These are phyloP conservation scores for Drosophila borborema DNA, from an alignment of 2,888 invertebrate species.

Conservation along the genomic window DNA sequence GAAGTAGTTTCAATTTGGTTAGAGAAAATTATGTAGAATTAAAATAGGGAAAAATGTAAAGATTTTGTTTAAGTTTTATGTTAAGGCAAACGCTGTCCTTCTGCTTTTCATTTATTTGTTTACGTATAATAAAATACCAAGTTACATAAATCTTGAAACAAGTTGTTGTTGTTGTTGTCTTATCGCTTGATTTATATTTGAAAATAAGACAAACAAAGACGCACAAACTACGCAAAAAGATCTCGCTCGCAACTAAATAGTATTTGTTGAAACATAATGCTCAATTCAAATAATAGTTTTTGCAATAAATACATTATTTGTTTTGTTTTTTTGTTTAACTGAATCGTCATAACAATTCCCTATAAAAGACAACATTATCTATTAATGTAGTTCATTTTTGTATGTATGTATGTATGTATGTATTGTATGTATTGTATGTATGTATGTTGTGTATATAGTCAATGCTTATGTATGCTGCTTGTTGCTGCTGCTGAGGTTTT, in stretches of 20 bases:
- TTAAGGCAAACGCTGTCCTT: slow-evolving; percentile 85
- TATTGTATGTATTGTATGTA: slow-evolving; percentile 28
- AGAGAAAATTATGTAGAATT: too few relatives aligned
- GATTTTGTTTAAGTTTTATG: slow-evolving; percentile 56
- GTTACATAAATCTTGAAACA: slow-evolving; percentile 79
- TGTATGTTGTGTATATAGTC: slow-evolving; percentile 50
- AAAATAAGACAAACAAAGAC: slow-evolving; percentile 72
- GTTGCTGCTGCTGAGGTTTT: slow-evolving; percentile 58
- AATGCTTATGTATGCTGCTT: slow-evolving; percentile 44
- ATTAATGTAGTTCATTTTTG: slow-evolving; percentile 52
- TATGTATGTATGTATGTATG: slow-evolving; percentile 35
- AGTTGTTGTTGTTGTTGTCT: slow-evolving; percentile 48
- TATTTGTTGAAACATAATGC: slow-evolving; percentile 46
- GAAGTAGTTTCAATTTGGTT: not conserved
- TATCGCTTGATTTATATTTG: slow-evolving; percentile 58
- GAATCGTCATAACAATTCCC: slow-evolving; percentile 74
- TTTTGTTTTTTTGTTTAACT: slow-evolving; percentile 41
- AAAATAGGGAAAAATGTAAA: not conserved
- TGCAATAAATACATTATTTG: slow-evolving; percentile 66
- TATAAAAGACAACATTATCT: slow-evolving; percentile 80
- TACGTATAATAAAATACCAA: slow-evolving; percentile 85
- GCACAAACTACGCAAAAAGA: slow-evolving; percentile 75
- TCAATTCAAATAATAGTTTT: slow-evolving; percentile 53
- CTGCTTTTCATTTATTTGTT: slow-evolving; percentile 85
- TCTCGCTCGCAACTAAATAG: slow-evolving; percentile 69